phyloP scores from a whole-genome alignment of 2,113 vertebrate genomes.

The Mirza zaza region DNA sequence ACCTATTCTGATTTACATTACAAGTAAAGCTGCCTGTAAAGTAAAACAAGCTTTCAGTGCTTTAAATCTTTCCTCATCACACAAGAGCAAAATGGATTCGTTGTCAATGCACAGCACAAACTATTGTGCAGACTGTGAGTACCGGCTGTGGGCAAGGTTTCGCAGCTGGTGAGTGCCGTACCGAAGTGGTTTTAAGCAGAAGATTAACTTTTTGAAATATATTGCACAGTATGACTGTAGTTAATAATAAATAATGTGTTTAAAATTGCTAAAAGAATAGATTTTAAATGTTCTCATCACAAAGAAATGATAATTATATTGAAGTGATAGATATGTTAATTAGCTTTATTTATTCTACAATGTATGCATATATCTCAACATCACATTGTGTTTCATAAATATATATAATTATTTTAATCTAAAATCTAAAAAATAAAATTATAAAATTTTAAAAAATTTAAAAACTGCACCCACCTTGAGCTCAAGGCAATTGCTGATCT shows the following conservation, averaged over 20 bases:
- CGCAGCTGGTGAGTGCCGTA: too few relatives aligned
- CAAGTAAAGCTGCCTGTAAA: too few relatives aligned
- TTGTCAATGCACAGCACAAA: too few relatives aligned
- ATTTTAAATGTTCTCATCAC: not conserved
- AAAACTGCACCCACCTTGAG: not conserved
- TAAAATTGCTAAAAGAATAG: not conserved
- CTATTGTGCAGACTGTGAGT: too few relatives aligned
- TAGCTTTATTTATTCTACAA: not conserved
- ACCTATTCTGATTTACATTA: too few relatives aligned
- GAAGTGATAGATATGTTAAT: not conserved
- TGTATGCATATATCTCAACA: not conserved
- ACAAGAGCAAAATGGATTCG: too few relatives aligned
- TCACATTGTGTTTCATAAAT: not conserved
- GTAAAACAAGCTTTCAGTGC: too few relatives aligned
- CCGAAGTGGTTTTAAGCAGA: not conserved
- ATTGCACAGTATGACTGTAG: not conserved
- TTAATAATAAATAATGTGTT: not conserved
- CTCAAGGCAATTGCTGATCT: not conserved
- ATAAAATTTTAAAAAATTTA: not conserved
- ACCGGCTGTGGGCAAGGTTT: too few relatives aligned
- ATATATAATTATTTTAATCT: not conserved
- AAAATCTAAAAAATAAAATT: not conserved
- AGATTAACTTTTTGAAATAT: not conserved
- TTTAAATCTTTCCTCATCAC: too few relatives aligned
- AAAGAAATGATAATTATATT: not conserved